phyloP scores from a whole-genome alignment of 2,888 invertebrate genomes.

The Teinopalpus imperialis region DNA sequence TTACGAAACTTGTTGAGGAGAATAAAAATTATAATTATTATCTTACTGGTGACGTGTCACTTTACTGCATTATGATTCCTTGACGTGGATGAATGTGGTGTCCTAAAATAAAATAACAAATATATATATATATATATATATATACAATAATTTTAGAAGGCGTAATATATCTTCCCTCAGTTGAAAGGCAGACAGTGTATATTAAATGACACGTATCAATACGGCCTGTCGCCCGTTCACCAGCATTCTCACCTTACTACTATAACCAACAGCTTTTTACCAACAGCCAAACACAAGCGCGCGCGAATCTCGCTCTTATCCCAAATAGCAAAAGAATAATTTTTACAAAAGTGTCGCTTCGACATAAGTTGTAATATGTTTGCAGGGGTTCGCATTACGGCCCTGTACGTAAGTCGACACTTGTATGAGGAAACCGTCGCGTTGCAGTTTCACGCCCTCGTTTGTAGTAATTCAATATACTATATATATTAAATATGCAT shows the following conservation, averaged over 20 bases:
- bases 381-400: conserved; percentile 11
- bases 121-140: too few species aligned
- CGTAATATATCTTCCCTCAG: too few species aligned
- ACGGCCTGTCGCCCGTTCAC: conserved; percentile 46
- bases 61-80: too few species aligned
- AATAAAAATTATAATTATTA: too few species aligned
- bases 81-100: too few species aligned
- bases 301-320: conserved; percentile 40
- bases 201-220: conserved; percentile 11
- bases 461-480: too few species aligned
- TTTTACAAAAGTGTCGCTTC: background rate
- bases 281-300: conserved; percentile 34
- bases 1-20: too few species aligned
- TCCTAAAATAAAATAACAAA: too few species aligned
- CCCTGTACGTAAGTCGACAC: conserved; percentile 12
- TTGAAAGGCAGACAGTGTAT: conserved; percentile 36
- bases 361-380: conserved; percentile 1
- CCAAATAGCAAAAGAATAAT: background rate
- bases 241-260: conserved; percentile 58
- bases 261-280: conserved; percentile 40
- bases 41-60: too few species aligned
- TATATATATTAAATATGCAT: too few species aligned
- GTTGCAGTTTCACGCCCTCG: conserved; percentile 13
- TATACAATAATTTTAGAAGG: too few species aligned
- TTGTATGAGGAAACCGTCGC: conserved; percentile 14